These are phyloP conservation scores for Palythoa grandis DNA, from an alignment of 92 coral and sea anemone species.

Conservation along the genomic window DNA sequence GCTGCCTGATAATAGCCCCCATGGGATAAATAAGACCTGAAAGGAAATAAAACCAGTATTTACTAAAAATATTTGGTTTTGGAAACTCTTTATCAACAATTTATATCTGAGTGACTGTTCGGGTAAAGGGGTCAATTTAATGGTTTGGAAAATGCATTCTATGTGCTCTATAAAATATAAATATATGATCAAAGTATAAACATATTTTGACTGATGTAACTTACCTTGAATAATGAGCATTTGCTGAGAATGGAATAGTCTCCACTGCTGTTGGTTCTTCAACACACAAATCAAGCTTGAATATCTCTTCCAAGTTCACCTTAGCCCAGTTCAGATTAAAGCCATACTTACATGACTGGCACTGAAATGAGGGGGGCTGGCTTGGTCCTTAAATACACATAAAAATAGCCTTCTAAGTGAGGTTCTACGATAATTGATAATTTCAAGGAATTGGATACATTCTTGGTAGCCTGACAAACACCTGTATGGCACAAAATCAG, in stretches of 20 bases:
- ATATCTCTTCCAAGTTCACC: constrained; percentile 90
- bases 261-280: constrained; percentile 13
- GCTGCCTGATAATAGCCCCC: constrained; percentile 1
- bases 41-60: background rate
- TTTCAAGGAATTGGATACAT: background rate
- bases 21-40: background rate
- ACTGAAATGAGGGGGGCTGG: constrained; percentile 97
- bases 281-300: constrained; percentile 61
- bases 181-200: background rate
- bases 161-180: background rate
- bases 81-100: background rate
- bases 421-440: background rate
- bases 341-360: constrained; percentile 91
- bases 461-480: background rate
- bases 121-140: background rate
- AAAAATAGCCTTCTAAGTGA: background rate
- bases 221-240: constrained; percentile 11
- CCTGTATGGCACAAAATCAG: too few relatives aligned
- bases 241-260: background rate
- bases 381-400: constrained; percentile 65
- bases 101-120: background rate
- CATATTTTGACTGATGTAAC: background rate
- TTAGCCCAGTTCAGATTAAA: constrained; percentile 97
- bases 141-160: background rate
- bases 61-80: background rate